These are phyloP conservation scores for Struthidea cinerea DNA, from an alignment of 2,113 vertebrate species.

Conservation along the genomic window DNA sequence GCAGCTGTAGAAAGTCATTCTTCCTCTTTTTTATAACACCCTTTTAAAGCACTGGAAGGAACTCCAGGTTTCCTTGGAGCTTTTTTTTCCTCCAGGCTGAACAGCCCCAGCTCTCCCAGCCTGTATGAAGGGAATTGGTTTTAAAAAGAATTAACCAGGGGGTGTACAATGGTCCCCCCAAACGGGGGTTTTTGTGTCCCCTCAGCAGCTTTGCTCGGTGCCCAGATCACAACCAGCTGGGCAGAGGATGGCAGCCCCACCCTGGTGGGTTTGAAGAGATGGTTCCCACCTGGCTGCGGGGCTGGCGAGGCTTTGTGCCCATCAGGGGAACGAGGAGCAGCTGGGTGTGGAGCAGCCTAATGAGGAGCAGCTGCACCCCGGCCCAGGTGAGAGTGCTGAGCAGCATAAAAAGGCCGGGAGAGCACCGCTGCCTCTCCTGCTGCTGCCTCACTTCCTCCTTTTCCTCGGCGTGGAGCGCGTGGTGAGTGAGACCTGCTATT, in stretches of 20 bases:
- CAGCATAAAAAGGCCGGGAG: neutral
- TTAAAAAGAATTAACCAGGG: neutral
- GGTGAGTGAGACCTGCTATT: neutral
- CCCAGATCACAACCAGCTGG: neutral
- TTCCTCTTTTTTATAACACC: neutral
- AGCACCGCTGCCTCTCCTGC: fast-evolving
- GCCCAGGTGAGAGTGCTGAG: neutral
- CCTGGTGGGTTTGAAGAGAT: fast-evolving
- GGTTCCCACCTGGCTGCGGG: neutral
- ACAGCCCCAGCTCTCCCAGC: neutral
- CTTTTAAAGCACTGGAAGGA: neutral
- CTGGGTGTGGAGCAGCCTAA: neutral
- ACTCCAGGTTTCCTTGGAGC: neutral
- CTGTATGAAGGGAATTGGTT: neutral
- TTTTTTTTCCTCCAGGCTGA: neutral
- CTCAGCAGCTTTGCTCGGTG: neutral
- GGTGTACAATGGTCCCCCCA: fast-evolving
- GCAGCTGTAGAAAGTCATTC: neutral
- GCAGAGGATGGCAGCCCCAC: neutral
- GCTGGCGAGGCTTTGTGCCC: neutral
- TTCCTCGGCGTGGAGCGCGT: fast-evolving
- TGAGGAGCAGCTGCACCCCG: neutral
- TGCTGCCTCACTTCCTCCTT: fast-evolving
- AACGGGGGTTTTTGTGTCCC: neutral
- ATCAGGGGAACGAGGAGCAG: fast-evolving